Percentiles rank a stretch among this genome's conserved stretches.
These are phyloP conservation scores for Pangasius mekongensis DNA, from an alignment of 2,797 vertebrate species.

Conservation along the genomic window DNA sequence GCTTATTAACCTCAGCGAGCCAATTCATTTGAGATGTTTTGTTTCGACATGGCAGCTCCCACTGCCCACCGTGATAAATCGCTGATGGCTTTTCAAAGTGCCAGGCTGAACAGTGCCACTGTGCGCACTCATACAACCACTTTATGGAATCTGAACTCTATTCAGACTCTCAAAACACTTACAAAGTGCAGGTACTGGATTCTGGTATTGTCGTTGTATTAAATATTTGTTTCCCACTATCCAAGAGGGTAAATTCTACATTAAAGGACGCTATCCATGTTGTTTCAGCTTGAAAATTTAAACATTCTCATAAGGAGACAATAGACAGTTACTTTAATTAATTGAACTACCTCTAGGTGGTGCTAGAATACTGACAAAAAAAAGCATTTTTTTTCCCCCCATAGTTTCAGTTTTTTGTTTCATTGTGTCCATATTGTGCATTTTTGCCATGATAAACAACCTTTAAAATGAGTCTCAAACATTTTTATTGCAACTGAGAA, in stretches of 20 bases:
- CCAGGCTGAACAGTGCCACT: slow-evolving; percentile 31
- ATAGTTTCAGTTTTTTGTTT: not conserved
- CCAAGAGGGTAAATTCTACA: not conserved
- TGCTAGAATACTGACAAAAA: not conserved
- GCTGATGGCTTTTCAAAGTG: slow-evolving; percentile 51
- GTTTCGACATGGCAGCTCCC: slow-evolving; percentile 59
- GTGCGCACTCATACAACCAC: slow-evolving; percentile 21
- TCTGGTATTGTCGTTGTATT: not conserved
- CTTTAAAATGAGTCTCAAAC: not conserved
- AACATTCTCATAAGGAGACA: not conserved
- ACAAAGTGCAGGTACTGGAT: not conserved
- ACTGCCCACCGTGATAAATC: slow-evolving; percentile 36
- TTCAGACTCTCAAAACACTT: slow-evolving; percentile 9
- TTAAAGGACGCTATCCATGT: not conserved
- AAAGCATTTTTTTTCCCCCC: not conserved
- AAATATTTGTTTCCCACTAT: not conserved
- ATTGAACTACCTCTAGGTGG: slow-evolving; percentile 15
- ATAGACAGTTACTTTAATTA: not conserved
- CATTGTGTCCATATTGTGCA: too few relatives aligned
- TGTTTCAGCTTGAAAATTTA: not conserved
- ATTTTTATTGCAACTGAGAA: not conserved
- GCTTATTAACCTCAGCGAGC: slow-evolving; percentile 59
- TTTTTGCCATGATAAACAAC: not conserved
- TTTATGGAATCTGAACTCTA: slow-evolving; percentile 23
- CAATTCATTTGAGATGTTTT: slow-evolving; percentile 49